Evolutionary conservation across 1,140 invertebrate genomes (phyloP).

Genomic region (Myzus persicae): DNA sequence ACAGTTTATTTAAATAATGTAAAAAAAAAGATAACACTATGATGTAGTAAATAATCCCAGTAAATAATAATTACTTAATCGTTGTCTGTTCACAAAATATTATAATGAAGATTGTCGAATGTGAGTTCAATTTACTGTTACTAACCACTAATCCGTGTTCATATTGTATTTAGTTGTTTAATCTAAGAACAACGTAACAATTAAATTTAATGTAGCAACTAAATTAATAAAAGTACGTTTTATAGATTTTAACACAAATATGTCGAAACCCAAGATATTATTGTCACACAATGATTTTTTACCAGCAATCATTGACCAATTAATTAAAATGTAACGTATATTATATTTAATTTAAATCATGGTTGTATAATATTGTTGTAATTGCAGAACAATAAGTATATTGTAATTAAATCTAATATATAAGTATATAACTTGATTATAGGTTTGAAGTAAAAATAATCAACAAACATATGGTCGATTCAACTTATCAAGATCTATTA

Average conservation of each 20-base stretch:
- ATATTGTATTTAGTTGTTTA: not conserved
- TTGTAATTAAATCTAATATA: not conserved
- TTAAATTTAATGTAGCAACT: not conserved
- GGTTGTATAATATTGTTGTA: not conserved
- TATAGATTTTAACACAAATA: not conserved
- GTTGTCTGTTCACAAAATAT: not conserved
- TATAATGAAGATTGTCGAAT: not conserved
- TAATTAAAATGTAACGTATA: not conserved
- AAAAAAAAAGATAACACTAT: too few relatives aligned
- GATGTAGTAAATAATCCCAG: not conserved
- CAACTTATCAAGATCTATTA: slow-evolving; percentile 76
- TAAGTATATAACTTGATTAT: not conserved
- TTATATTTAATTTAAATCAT: not conserved
- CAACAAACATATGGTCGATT: slow-evolving; percentile 64
- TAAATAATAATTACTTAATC: not conserved
- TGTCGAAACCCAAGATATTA: not conserved
- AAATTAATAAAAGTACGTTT: not conserved
- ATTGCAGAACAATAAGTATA: not conserved
- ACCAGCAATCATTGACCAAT: not conserved
- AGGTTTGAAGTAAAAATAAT: slow-evolving; percentile 16
- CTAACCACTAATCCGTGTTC: not conserved
- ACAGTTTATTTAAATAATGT: too few relatives aligned
- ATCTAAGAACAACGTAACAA: not conserved
- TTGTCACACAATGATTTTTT: not conserved
- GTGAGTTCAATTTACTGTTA: not conserved